Percentiles rank a stretch among this genome's conserved stretches.
Conservation (phyloP, 2,888 invertebrate species). For the Brenthis ino region DNA sequence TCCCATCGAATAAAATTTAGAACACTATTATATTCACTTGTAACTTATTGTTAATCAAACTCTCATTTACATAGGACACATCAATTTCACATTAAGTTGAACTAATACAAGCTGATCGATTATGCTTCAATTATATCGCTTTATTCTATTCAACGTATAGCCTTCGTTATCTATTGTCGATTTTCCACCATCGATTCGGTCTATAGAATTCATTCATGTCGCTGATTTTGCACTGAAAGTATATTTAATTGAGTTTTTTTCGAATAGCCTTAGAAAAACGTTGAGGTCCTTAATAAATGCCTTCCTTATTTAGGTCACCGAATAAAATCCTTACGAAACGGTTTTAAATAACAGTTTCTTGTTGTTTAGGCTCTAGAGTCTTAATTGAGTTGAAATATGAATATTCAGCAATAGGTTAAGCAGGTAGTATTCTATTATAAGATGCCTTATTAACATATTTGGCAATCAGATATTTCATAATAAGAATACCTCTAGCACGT, state of each 20-base stretch:
- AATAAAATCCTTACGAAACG: constrained; percentile 4
- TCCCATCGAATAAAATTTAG: neutral
- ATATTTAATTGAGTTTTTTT: constrained; percentile 29
- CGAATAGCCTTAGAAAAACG: constrained; percentile 2
- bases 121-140: constrained; percentile 16
- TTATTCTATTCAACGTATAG: constrained; percentile 26
- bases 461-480: constrained; percentile 15
- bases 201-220: constrained; percentile 36
- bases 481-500: constrained; percentile 2
- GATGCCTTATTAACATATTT: neutral
- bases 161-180: constrained; percentile 46
- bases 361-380: neutral
- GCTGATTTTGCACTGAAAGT: constrained; percentile 22
- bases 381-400: neutral
- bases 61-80: constrained; percentile 15
- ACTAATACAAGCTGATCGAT: constrained; percentile 11
- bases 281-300: constrained; percentile 6
- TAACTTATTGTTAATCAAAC: constrained; percentile 27
- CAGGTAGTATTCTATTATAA: neutral
- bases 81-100: constrained; percentile 17
- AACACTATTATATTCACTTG: constrained; percentile 19
- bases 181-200: constrained; percentile 38
- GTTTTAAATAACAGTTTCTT: neutral
- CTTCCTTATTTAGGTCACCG: constrained; percentile 3
- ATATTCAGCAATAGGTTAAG: no score